Base-by-base conservation (phyloP, 30 jellyfish, hydroid and myxozoan species). In the Catostylus mosaicus region DNA sequence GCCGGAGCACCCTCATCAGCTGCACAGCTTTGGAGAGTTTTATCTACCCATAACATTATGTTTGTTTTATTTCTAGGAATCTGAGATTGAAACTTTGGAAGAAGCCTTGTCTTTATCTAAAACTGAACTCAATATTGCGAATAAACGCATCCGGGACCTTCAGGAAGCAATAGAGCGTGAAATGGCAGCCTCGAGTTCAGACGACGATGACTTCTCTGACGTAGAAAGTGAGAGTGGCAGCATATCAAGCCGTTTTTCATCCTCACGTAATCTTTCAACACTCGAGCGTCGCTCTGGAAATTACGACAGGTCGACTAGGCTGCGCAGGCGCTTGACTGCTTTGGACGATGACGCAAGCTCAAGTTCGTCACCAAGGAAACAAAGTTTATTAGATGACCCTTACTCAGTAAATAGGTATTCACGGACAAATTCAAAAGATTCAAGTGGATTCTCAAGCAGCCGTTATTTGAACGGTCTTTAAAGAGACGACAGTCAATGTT, bases 101-200 rank as follows among this genome's bases (percentile, higher is more conserved):
- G 96, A 95, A 33, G 78, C 88, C 19, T 43, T 84, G 35, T 52
- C 97, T 34, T 59, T 89, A 20, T 48, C 79, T 60, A 95, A 95
- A 72, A 74, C 89, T 20, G 99, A 95, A 78, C 78, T 89, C 26
- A 77, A 86, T 30, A 66, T 72, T 54, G 90, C 97, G 26, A 96
- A 83, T 34, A 95, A 95, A 66, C 92, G 99, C 33, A 67, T 89
- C 35, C 92, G 99, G 9, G 97, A 89, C 43, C 81, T 95, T 2
- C 97, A 95, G 72, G 99, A 95, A 51, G 94, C 97, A 31, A 52
- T 95, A 10, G 99, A 94, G 73, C 80, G 89, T 18, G 98, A 92
- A 65, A 80, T 85, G 95, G 86, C 84, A 51, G 93, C 89, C 29
- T 88, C 95, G 2, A 74, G 90, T 64, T 81, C 90, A 24, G 95